These are phyloP conservation scores for Guaruba guarouba DNA, from an alignment of 2,113 vertebrate genomes.

Conservation along the genomic window DNA sequence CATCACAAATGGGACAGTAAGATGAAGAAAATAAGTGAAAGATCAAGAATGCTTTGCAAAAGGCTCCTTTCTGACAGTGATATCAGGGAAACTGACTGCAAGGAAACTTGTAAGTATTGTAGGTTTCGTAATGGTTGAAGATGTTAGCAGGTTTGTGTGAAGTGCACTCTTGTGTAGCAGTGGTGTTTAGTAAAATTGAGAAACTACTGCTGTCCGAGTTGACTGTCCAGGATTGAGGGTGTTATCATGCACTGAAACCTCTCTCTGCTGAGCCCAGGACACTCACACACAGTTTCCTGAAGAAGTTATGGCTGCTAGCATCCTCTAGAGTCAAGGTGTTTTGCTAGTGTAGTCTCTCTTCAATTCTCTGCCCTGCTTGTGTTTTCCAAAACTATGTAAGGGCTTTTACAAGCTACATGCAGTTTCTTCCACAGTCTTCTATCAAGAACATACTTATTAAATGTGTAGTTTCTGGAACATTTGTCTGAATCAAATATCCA, in stretches of 20 bases:
- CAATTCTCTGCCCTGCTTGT: neutral
- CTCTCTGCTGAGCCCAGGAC: neutral
- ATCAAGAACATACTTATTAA: neutral
- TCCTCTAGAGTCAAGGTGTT: neutral
- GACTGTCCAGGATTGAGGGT: neutral
- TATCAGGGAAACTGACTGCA: neutral
- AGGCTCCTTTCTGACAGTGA: neutral
- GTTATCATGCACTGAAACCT: neutral
- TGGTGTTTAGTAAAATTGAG: neutral
- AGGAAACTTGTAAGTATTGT: neutral
- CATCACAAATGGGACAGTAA: neutral
- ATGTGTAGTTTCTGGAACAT: neutral
- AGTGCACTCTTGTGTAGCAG: neutral
- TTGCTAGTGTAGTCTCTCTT: neutral
- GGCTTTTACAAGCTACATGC: neutral
- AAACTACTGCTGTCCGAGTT: neutral
- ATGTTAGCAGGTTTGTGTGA: neutral
- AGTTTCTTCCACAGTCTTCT: neutral
- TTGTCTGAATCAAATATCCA: neutral
- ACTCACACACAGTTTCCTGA: neutral
- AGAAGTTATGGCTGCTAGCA: neutral
- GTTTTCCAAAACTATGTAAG: neutral
- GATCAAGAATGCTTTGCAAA: neutral
- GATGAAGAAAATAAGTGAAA: neutral
- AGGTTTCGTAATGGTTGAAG: neutral